Conservation (phyloP, 2,113 vertebrate species). For the Crotalus viridis region DNA sequence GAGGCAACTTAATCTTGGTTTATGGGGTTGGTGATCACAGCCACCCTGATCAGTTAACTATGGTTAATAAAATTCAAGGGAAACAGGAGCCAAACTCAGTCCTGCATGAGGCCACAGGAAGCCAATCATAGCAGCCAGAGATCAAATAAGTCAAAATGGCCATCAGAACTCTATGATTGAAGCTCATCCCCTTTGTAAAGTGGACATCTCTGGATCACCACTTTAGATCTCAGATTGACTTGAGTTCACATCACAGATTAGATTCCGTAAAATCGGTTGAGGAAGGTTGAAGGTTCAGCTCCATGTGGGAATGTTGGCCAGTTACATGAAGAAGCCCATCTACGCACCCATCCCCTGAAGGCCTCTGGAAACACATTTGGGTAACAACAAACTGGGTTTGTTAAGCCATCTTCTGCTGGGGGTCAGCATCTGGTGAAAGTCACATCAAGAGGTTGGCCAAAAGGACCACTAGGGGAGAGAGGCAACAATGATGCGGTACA, state of each 20-base stretch:
- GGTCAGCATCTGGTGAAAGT: background rate
- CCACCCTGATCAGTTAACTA: background rate
- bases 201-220: background rate
- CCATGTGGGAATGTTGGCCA: background rate
- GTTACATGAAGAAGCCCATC: background rate
- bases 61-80: background rate
- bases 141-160: background rate
- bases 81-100: background rate
- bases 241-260: background rate
- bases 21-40: background rate
- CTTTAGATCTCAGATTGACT: background rate
- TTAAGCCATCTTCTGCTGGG: background rate
- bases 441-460: background rate
- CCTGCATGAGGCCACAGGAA: background rate
- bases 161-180: background rate
- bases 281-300: background rate
- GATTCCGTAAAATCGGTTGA: background rate
- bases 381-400: background rate
- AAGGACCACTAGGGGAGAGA: background rate
- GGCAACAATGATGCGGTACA: accelerated
- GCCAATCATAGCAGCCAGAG: background rate
- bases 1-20: background rate
- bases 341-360: background rate
- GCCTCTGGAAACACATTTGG: background rate
- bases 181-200: background rate